Percentiles rank a stretch among this genome's conserved stretches.
Conservation (phyloP, 2,797 vertebrate species). For the Steatocranus sp. region DNA sequence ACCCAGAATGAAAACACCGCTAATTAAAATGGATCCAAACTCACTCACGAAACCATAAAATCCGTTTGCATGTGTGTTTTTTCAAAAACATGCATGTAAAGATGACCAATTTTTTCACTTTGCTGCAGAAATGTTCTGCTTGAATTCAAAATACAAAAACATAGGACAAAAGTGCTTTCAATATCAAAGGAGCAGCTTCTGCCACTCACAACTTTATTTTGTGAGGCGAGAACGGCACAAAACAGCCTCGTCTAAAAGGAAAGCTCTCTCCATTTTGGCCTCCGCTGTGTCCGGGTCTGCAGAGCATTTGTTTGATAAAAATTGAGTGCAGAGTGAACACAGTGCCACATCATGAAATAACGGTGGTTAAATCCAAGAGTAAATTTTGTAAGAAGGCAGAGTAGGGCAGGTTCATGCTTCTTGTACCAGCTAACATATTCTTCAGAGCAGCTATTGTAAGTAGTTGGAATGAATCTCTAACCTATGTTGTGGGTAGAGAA, state of each 20-base stretch:
- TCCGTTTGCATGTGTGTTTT: background rate
- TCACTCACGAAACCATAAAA: background rate
- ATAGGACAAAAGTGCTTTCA: background rate
- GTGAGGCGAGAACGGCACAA: background rate
- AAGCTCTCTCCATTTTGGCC: background rate
- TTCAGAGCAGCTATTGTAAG: background rate
- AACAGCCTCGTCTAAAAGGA: background rate
- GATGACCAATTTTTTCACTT: background rate
- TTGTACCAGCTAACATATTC: background rate
- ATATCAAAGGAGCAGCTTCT: background rate
- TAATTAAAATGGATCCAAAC: background rate
- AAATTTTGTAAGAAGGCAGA: background rate
- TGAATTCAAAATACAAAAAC: background rate
- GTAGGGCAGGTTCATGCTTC: background rate
- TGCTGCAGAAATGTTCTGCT: background rate
- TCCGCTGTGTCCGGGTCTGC: rapidly evolving
- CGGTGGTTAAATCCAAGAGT: background rate
- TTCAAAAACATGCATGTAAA: background rate
- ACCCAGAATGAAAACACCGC: background rate
- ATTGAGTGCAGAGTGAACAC: background rate
- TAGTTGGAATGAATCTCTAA: background rate
- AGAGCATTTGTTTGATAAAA: background rate
- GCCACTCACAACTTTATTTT: background rate
- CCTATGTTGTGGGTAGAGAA: background rate
- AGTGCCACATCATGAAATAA: background rate